Evolutionary conservation across 2,888 invertebrate genomes (phyloP), one percentile per base, ranked within the genome.

Genomic region (Hypomecis atomaria): DNA sequence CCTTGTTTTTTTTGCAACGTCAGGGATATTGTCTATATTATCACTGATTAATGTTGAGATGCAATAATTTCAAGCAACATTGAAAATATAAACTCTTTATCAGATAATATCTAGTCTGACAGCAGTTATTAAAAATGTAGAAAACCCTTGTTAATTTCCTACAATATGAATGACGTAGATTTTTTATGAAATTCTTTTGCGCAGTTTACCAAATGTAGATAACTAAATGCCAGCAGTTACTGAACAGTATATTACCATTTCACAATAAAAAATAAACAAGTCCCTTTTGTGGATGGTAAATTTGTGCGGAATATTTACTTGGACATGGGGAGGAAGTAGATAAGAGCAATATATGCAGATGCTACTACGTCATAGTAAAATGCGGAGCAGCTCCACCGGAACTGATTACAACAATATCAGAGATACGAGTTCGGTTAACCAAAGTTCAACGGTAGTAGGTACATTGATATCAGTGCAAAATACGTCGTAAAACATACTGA

Each of bases 161-260:
- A 38, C 6, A 49, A 49, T 53, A 63, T 55, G 45, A 48, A 63
- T 45, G 40, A 59, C 48, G 55, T 53, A 67, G 55, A 47, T 49
- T 68, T 59, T 70, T 71, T 75, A 78, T 75, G 73, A 77, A 78
- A 77, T 75, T 62, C 37, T 67, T 76, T 73, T 79, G 77, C 81
- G 81, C 75, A 75, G 70, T 73, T 70, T 11, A 48, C 40, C 42
- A 47, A 40, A 36, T n/a, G 37, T n/a, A 55, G 67, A 69, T 69
- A 66, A 50, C 43, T 65, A 59, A 10, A 33, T n/a, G 10, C 45
- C 2, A 6, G 11, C n/a, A 36, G 6, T 23, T 13, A 7, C 0
- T 23, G 7, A 11, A 10, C 38, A 23, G n/a, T 60, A 10, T 63
- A 8, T 38, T n/a, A 48, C 63, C 33, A 34, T 63, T 34, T 49